phyloP scores from a whole-genome alignment of 2,888 invertebrate species.

The Fragum whitleyi region DNA sequence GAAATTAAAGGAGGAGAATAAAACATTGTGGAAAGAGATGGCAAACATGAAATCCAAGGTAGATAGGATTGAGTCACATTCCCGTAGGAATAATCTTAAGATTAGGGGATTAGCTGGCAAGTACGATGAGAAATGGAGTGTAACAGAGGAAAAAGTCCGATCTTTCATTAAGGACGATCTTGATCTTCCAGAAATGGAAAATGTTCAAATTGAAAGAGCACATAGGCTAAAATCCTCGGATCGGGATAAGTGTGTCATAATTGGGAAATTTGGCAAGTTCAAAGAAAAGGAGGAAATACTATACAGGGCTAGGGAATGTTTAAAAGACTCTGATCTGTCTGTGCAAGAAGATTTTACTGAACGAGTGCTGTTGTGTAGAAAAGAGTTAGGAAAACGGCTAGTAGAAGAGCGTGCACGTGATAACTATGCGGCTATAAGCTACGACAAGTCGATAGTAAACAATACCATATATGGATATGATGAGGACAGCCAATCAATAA shows the following conservation, averaged over 20 bases:
- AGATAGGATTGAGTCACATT: too few relatives aligned
- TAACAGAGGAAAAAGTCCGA: too few relatives aligned
- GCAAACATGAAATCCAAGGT: too few relatives aligned
- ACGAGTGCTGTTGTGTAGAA: not conserved
- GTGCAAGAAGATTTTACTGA: constrained; percentile 9
- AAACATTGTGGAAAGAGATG: too few relatives aligned
- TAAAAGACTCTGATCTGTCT: not conserved
- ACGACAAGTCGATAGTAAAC: constrained; percentile 32
- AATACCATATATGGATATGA: constrained; percentile 36
- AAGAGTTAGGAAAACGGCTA: constrained; percentile 29
- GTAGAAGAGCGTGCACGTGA: constrained; percentile 15
- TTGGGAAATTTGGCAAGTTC: not conserved
- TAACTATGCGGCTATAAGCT: constrained; percentile 21
- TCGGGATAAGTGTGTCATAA: not conserved
- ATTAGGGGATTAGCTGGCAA: too few relatives aligned
- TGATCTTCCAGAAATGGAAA: not conserved
- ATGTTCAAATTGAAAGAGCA: too few relatives aligned
- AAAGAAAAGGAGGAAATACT: not conserved
- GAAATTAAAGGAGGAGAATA: too few relatives aligned
- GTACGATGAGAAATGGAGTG: too few relatives aligned
- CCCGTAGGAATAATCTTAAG: too few relatives aligned
- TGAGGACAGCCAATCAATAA: constrained; percentile 3
- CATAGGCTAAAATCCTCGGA: not conserved
- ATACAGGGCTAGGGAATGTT: not conserved
- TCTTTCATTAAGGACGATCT: too few relatives aligned